These are phyloP conservation scores for Caerostris darwini DNA, from an alignment of 1,140 invertebrate genomes.

Conservation along the genomic window DNA sequence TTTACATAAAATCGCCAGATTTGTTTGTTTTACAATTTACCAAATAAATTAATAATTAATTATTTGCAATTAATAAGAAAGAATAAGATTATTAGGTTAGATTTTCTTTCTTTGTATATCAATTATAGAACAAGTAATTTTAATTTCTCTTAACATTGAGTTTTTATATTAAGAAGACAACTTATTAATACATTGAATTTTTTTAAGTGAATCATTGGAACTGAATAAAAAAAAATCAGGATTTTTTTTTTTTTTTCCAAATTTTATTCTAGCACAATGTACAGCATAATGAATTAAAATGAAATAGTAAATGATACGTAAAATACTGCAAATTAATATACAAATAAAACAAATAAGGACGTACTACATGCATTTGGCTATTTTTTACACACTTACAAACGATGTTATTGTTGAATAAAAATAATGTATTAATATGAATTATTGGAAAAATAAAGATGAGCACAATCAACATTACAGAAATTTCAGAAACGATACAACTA, in stretches of 20 bases:
- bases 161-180: too few species aligned
- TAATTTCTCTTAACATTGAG: too few species aligned
- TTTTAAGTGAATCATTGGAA: too few species aligned
- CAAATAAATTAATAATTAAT: too few species aligned
- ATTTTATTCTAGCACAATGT: constrained; percentile 42
- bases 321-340: constrained; percentile 1
- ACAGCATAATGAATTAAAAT: not conserved
- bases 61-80: too few species aligned
- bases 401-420: not conserved
- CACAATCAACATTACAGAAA: not conserved
- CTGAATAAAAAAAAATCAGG: too few species aligned
- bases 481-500: not conserved
- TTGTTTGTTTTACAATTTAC: too few species aligned
- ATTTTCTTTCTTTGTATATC: too few species aligned
- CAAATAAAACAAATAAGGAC: constrained; percentile 12
- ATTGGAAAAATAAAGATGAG: not conserved
- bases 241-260: not conserved
- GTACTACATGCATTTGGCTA: not conserved
- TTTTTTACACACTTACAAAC: not conserved
- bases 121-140: too few species aligned
- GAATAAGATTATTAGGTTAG: too few species aligned
- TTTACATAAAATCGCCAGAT: too few species aligned
- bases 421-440: not conserved
- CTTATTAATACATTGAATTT: too few species aligned
- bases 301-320: not conserved